phyloP scores from a whole-genome alignment of 2,113 vertebrate genomes.

The Calidris pygmaea region DNA sequence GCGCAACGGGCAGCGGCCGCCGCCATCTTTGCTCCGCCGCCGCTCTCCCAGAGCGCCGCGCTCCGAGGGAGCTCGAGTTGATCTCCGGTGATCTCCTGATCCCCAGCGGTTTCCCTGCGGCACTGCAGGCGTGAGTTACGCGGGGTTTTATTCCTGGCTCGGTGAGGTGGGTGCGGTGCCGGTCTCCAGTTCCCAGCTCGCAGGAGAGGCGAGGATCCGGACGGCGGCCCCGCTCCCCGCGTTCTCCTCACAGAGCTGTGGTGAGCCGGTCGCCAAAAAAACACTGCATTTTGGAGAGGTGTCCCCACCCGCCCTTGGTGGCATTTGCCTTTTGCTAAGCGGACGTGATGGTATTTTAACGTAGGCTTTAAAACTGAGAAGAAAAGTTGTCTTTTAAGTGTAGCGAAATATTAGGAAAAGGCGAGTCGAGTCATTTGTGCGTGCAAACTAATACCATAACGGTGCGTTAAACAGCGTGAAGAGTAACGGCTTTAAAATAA shows the following conservation, averaged over 20 bases:
- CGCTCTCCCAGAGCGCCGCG: not conserved
- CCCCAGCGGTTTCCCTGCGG: not conserved
- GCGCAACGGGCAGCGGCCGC: not conserved
- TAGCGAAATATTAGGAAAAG: not conserved
- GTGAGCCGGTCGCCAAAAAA: not conserved
- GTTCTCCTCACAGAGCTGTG: not conserved
- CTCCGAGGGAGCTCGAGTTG: accelerated
- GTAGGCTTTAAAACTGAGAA: not conserved
- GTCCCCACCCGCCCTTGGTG: accelerated
- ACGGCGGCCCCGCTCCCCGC: accelerated
- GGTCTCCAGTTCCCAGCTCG: accelerated
- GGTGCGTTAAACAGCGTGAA: not conserved
- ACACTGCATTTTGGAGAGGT: not conserved
- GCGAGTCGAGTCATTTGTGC: too few relatives aligned
- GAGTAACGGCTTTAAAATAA: not conserved
- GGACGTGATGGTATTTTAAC: not conserved
- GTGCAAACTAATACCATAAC: not conserved
- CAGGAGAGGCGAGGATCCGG: accelerated
- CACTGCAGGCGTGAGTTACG: not conserved
- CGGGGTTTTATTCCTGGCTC: not conserved
- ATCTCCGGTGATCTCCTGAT: not conserved
- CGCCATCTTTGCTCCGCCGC: accelerated
- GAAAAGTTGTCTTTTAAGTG: not conserved
- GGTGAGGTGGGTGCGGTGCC: accelerated
- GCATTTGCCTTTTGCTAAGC: not conserved